Evolutionary conservation across 2,888 invertebrate species (phyloP), one percentile per base, ranked within the genome.

Genomic region (Bombylius major): DNA sequence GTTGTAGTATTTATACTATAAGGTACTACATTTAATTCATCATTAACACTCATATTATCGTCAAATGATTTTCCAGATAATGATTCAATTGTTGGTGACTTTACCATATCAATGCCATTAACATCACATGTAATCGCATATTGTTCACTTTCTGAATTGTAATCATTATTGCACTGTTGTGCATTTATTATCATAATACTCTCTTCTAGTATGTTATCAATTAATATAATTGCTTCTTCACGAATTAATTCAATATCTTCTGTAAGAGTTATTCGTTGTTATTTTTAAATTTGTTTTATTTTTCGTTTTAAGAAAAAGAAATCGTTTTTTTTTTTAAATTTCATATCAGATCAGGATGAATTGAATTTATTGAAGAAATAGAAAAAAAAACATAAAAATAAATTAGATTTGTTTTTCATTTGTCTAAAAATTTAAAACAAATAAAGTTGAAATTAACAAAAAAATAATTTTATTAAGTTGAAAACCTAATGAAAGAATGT

Each of bases 21-120:
- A 11, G 39, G 39, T 42, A 42, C 9, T 42, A 42, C 39, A 46
- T 51, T 48, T 51, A 47, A 54, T 55, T 70, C 69, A 55, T 71
- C 72, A 59, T 68, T 68, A 59, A 68, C 69, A 65, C 71, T 72
- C 63, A 70, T 65, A 68, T 70, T 72, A 62, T 72, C 72, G 65
- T 74, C 72, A 61, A 72, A 72, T 58, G 71, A 72, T 67, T 69
- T 72, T 59, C 74, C 72, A 51, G 74, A 72, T 66, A 72, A 69
- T 62, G 73, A 72, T 63, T 73, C 72, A 65, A 72, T 70, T 53
- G 72, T 72, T 61, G 73, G 72, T 60, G 71, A 71, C 64, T 72
- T 72, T 59, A 71, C 67, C 56, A 72, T 69, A 66, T 71, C 70
- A 59, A 69, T 65, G 58, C 70, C 72, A 62, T 62, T 68, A 59